Conservation (phyloP, 2,888 invertebrate species). For the Ceraclea dissimilis region DNA sequence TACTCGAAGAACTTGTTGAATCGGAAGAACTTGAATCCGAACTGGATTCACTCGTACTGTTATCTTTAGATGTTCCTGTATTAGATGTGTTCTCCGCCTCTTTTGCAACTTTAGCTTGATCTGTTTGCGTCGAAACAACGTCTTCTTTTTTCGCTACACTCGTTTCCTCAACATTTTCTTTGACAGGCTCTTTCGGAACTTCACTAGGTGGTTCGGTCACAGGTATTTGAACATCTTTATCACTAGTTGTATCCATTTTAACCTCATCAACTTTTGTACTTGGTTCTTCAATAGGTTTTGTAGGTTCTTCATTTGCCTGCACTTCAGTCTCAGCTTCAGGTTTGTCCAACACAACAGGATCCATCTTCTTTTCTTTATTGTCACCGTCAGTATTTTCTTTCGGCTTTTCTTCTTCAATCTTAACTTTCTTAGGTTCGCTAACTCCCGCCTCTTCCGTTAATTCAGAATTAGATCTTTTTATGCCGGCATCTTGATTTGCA, state of each 20-base stretch:
- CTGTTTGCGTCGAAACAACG: not conserved
- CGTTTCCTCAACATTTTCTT: constrained; percentile 3
- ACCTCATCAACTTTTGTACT: not conserved
- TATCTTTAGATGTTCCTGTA: constrained; percentile 34
- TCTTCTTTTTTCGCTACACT: not conserved
- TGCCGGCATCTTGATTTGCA: constrained; percentile 30
- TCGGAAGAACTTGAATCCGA: constrained; percentile 50
- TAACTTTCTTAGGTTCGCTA: constrained; percentile 36
- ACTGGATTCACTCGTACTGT: constrained; percentile 41
- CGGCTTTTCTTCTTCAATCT: constrained; percentile 3
- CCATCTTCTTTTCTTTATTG: not conserved
- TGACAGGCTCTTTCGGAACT: not conserved
- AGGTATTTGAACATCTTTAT: not conserved
- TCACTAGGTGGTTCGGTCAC: not conserved
- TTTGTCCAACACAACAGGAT: not conserved
- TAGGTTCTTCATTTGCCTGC: not conserved
- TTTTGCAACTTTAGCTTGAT: constrained; percentile 8
- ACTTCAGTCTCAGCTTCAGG: not conserved
- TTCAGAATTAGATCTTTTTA: constrained; percentile 29
- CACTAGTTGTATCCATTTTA: constrained; percentile 29
- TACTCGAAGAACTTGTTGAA: constrained; percentile 45
- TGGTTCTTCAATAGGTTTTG: not conserved
- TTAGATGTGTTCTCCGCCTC: constrained; percentile 37
- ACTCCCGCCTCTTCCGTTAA: constrained; percentile 27
- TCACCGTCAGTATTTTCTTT: constrained; percentile 4